Base-by-base conservation (phyloP, 2,797 vertebrate species). In the Rhyacichthys aspro region DNA sequence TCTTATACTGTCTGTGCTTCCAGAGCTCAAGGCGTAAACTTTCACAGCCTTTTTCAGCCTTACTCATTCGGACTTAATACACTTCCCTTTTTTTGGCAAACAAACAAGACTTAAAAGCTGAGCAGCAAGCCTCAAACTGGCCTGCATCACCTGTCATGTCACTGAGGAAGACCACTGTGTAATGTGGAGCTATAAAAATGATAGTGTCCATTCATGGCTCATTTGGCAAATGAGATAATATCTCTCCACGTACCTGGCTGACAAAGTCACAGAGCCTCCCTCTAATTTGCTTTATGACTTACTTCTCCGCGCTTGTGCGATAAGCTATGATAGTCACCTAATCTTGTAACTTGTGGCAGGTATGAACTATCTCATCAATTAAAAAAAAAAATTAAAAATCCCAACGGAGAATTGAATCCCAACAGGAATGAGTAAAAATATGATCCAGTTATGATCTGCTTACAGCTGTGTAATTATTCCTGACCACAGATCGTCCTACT, bases 381-480 rank as follows among this genome's bases (percentile, higher is more conserved):
- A 87, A 70, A 83, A 28, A 23, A 2, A 28, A n/a, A n/a, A n/a
- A n/a, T n/a, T n/a, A n/a, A n/a, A 76, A 72, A 55, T 74, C 84
- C 81, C 85, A 76, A 39, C 17, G 56, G 81, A 85, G 65, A 54
- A 78, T 70, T 63, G 63, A 50, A 78, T 86, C 81, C 86, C 83
- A 46, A 62, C 84, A 86, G 85, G 81, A 82, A 79, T 85, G 67
- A 65, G 71, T 72, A 62, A 79, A 82, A 82, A 77, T 43, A 84
- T 88, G 84, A 86, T 86, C 84, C 82, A 84, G 64, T 88, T 88
- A 83, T 67, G 59, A 80, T 85, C 79, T 82, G 73, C 75, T 87
- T 82, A 73, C 73, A 82, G 82, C 75, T 84, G 79, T 78, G 76
- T 87, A 89, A 88, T 90, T 88, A 85, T 54, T 74, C 82, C 81